Evolutionary conservation across 2,113 vertebrate genomes (phyloP).

Genomic region (Psilopsiagon aymara): DNA sequence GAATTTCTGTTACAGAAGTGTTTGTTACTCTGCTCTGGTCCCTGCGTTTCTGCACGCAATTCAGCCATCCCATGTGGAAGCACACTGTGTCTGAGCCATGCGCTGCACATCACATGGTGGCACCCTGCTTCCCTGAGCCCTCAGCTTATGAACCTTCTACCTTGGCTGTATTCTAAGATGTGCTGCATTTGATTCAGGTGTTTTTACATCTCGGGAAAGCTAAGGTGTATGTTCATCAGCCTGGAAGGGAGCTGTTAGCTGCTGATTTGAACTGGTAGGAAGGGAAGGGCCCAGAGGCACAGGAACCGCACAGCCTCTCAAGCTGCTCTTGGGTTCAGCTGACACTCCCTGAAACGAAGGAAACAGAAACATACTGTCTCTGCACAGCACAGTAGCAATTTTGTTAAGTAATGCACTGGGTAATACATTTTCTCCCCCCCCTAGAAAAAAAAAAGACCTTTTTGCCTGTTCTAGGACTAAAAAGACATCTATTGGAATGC

Average conservation of each 20-base stretch:
- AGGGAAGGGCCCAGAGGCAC: not conserved
- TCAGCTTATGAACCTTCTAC: fast-evolving
- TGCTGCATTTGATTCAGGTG: too few relatives aligned
- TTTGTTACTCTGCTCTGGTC: fast-evolving
- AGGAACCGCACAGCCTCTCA: not conserved
- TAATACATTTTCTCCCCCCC: fast-evolving
- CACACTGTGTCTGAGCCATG: fast-evolving
- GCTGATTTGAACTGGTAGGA: fast-evolving
- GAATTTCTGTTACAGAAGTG: not conserved
- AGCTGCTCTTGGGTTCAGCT: not conserved
- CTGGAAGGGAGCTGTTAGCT: not conserved
- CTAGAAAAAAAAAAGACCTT: not conserved
- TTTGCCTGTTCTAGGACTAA: not conserved
- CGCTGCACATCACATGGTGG: fast-evolving
- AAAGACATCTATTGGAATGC: fast-evolving
- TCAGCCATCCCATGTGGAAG: fast-evolving
- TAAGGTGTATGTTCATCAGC: not conserved
- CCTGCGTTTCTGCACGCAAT: fast-evolving
- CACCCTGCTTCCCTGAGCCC: not conserved
- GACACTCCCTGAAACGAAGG: not conserved
- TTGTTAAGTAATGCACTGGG: fast-evolving
- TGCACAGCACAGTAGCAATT: fast-evolving
- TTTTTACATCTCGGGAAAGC: not conserved
- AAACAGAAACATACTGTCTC: not conserved
- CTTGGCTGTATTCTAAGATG: fast-evolving